These are phyloP conservation scores for Trichogramma dendrolimi DNA, from an alignment of 2,888 invertebrate genomes.

Conservation along the genomic window DNA sequence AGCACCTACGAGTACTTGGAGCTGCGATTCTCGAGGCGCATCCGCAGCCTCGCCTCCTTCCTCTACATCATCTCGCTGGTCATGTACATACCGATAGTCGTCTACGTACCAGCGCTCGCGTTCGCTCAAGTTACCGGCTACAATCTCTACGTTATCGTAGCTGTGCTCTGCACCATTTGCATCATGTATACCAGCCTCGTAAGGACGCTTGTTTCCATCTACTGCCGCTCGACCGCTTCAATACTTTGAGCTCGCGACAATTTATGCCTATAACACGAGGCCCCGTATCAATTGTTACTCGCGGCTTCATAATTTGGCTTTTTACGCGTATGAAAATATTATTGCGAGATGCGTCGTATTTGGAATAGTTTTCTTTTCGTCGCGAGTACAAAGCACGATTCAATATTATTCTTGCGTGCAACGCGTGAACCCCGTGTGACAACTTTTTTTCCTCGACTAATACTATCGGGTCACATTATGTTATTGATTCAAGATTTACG, in stretches of 20 bases:
- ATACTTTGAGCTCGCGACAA: no score
- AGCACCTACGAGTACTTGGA: conserved; percentile 69
- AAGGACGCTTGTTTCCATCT: conserved; percentile 33
- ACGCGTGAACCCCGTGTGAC: background rate
- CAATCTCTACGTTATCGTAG: conserved; percentile 62
- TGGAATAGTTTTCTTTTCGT: no score
- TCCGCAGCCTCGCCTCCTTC: conserved; percentile 59
- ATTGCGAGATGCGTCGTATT: no score
- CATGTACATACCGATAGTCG: conserved; percentile 62
- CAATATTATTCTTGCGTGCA: no score
- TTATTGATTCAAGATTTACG: no score
- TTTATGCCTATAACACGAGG: no score
- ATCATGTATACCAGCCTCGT: conserved; percentile 73
- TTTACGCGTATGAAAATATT: no score
- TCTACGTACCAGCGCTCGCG: conserved; percentile 67
- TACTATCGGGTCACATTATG: no score
- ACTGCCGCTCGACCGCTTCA: no score
- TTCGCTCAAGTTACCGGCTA: conserved; percentile 69
- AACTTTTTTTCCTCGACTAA: background rate
- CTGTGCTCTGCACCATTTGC: conserved; percentile 66
- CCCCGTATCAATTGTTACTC: no score
- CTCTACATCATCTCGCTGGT: conserved; percentile 60
- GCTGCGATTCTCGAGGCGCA: conserved; percentile 60
- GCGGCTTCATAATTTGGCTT: no score
- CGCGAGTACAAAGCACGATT: no score